Evolutionary conservation across 2,888 invertebrate species (phyloP).

Genomic region (Chymomyza fuscimana): DNA sequence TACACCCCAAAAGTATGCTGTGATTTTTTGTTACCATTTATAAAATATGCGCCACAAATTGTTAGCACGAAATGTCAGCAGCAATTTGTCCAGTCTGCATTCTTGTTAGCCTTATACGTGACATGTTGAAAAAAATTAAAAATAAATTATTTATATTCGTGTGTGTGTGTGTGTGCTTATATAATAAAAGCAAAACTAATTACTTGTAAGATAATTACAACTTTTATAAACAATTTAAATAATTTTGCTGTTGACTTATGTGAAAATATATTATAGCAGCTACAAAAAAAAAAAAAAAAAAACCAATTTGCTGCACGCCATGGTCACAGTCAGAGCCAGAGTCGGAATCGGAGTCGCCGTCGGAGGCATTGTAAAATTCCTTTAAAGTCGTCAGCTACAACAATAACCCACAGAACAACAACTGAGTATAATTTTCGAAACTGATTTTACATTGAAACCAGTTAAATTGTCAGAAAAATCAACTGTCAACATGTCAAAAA

Average conservation of each 20-base stretch:
- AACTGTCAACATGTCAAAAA: constrained; percentile 79
- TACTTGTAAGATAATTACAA: constrained; percentile 67
- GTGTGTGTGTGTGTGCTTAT: constrained; percentile 3
- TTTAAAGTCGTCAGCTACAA: constrained; percentile 64
- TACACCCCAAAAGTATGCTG: constrained; percentile 66
- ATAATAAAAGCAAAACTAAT: constrained; percentile 56
- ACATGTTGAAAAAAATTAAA: constrained; percentile 1
- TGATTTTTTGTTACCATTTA: constrained; percentile 12
- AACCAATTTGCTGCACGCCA: constrained; percentile 73
- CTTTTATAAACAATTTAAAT: constrained; percentile 70
- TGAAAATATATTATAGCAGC: constrained; percentile 11
- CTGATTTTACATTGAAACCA: constrained; percentile 79
- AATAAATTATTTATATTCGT: constrained; percentile 5
- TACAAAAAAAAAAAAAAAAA: neutral
- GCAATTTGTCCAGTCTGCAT: constrained; percentile 17
- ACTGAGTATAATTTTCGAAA: constrained; percentile 74
- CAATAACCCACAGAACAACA: neutral
- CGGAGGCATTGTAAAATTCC: constrained; percentile 54
- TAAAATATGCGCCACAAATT: neutral
- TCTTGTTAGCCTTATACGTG: constrained; percentile 26
- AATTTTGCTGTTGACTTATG: constrained; percentile 68
- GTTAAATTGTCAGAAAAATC: constrained; percentile 79
- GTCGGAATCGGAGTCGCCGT: neutral
- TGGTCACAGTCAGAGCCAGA: constrained; percentile 46
- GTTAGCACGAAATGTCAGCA: constrained; percentile 10